Conservation (phyloP, 92 coral and sea anemone genomes). For the Anthopleura xanthogrammica region DNA sequence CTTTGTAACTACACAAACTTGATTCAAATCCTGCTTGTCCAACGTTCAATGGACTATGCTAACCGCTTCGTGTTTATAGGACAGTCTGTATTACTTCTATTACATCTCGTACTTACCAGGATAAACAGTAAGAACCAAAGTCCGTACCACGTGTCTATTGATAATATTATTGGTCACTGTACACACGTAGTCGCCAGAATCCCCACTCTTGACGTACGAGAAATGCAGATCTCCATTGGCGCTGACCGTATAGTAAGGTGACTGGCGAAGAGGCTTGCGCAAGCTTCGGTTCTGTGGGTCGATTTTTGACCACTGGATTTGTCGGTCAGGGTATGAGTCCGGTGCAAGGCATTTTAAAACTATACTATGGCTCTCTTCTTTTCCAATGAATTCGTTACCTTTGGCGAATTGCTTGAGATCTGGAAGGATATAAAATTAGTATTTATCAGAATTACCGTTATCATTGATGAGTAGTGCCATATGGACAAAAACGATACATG, state of each 20-base stretch:
- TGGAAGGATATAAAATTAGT: slow-evolving; percentile 11
- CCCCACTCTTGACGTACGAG: slow-evolving; percentile 45
- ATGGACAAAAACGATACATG: no score
- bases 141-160: slow-evolving; percentile 51
- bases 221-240: slow-evolving; percentile 71
- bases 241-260: slow-evolving; percentile 61
- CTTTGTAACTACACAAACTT: no score
- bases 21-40: no score
- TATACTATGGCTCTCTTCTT: slow-evolving; percentile 37
- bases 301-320: slow-evolving; percentile 65
- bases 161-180: slow-evolving; percentile 62
- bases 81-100: no score
- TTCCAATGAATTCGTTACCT: slow-evolving; percentile 43
- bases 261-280: slow-evolving; percentile 39
- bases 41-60: no score
- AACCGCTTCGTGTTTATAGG: not conserved
- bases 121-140: slow-evolving; percentile 46
- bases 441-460: not conserved
- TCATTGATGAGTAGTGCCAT: not conserved
- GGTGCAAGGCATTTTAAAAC: slow-evolving; percentile 66
- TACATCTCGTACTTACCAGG: slow-evolving; percentile 51
- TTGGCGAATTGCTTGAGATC: slow-evolving; percentile 57
- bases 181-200: slow-evolving; percentile 63
- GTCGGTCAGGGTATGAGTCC: slow-evolving; percentile 67
- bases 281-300: slow-evolving; percentile 46